Evolutionary conservation across 2,797 vertebrate species (phyloP).

Genomic region (Acrossocheilus fasciatus): DNA sequence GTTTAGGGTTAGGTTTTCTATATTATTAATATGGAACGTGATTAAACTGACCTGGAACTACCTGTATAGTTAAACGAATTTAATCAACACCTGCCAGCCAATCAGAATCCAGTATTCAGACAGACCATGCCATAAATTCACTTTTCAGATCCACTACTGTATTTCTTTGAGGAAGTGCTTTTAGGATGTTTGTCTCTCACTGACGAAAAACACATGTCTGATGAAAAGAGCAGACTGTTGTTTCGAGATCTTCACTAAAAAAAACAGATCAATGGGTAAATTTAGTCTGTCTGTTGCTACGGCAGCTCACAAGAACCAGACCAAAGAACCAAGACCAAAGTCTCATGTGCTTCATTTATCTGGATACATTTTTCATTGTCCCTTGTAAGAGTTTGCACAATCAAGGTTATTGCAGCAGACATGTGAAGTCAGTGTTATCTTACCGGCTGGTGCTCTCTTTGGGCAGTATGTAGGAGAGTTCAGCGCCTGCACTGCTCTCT

Average conservation of each 20-base stretch:
- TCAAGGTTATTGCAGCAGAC: neutral
- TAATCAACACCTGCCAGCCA: no score
- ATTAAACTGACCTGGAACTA: no score
- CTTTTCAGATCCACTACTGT: no score
- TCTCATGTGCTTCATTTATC: neutral
- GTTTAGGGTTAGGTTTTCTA: no score
- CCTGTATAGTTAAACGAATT: no score
- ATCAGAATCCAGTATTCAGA: no score
- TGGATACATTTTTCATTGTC: neutral
- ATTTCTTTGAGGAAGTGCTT: no score
- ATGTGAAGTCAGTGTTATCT: constrained; percentile 15
- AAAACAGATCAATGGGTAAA: constrained; percentile 5
- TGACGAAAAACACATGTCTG: neutral
- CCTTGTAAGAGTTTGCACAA: neutral
- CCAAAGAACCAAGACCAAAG: neutral
- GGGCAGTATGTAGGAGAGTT: constrained; percentile 94
- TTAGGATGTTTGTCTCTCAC: no score
- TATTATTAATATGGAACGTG: no score
- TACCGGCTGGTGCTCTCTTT: constrained; percentile 96
- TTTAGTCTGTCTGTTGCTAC: constrained; percentile 1
- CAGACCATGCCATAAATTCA: no score
- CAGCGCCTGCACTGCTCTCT: constrained; percentile 94
- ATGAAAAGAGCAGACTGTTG: neutral
- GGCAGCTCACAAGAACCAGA: constrained; percentile 17
- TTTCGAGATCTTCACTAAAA: neutral